Evolutionary conservation across 2,113 vertebrate species (phyloP), one percentile per base, ranked within the genome.

Genomic region (Anolis carolinensis): DNA sequence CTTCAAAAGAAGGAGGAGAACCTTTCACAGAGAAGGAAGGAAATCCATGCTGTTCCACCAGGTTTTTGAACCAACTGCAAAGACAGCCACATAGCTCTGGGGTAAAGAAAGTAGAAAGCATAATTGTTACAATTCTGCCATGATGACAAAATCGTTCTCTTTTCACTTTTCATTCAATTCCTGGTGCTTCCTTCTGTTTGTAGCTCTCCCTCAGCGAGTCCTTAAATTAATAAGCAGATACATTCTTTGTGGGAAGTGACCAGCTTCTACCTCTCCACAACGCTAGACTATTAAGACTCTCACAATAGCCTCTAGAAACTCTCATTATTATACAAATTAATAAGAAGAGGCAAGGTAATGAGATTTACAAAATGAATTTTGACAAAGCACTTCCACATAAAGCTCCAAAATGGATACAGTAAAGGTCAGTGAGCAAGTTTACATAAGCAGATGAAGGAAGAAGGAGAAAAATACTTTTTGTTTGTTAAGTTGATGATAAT

Each of bases 341-440:
- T 80, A 86, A 79, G 71, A 80, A 73, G 48, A 80, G 67, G 34
- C 11, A 7, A 86, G 52, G 67, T 86, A 63, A 81, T 80, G 36
- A 86, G 68, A 86, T 86, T 71, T 73, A 39, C 52, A 86, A 80
- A 81, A 81, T 73, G 84, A 86, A 80, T 74, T 62, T 59, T 63
- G 79, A 27, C 36, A 50, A 6, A 13, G n/a, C 34, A 80, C 21
- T 80, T 63, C 63, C 52, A 44, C 39, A 80, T 73, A 73, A 32
- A 13, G 5, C 76, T 86, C 62, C 68, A 79, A 77, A 48, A 86
- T 62, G 27, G 27, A 62, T n/a, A 30, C 63, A 36, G 52, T 48
- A 27, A 81, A 74, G 39, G 23, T 74, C 85, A 86, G 13, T 36
- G 55, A 63, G 48, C 13, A 34, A 13, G 30, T 80, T 20, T 77